Conservation (phyloP, 2,797 vertebrate species). For the Sebastes diploproa region DNA sequence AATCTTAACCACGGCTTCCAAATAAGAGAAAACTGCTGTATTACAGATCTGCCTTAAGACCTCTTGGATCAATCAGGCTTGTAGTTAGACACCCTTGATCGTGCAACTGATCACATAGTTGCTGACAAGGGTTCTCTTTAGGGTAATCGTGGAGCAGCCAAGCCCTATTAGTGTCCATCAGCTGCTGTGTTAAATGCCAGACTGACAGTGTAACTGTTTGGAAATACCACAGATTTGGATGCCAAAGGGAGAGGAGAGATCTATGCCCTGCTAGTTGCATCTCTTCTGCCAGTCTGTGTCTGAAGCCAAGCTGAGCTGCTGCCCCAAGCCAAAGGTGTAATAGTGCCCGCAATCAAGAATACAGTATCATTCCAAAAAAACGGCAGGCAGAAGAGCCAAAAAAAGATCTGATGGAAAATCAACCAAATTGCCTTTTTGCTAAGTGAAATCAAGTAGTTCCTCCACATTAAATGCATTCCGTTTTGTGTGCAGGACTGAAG, state of each 20-base stretch:
- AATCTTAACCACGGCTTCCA: not conserved
- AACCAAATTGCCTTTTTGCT: slow-evolving; percentile 9
- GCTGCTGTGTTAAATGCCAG: slow-evolving; percentile 65
- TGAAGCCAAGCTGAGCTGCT: slow-evolving; percentile 42
- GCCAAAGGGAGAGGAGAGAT: slow-evolving; percentile 41
- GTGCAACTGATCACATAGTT: slow-evolving; percentile 50
- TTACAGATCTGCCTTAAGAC: slow-evolving; percentile 18
- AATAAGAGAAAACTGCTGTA: slow-evolving; percentile 1
- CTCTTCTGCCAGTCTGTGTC: slow-evolving; percentile 44
- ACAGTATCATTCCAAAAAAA: slow-evolving; percentile 29
- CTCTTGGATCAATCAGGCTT: slow-evolving; percentile 48
- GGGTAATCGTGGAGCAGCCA: slow-evolving; percentile 59
- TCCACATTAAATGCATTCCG: not conserved
- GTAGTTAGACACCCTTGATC: slow-evolving; percentile 52
- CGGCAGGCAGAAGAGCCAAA: not conserved
- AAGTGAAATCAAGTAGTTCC: not conserved
- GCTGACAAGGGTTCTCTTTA: slow-evolving; percentile 63
- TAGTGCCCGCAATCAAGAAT: slow-evolving; percentile 43
- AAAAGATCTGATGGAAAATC: slow-evolving; percentile 29
- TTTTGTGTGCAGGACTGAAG: not conserved
- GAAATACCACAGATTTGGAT: slow-evolving; percentile 53
- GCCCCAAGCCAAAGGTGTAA: slow-evolving; percentile 55
- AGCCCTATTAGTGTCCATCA: slow-evolving; percentile 76
- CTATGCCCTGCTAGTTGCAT: slow-evolving; percentile 41
- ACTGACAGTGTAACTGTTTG: slow-evolving; percentile 61